Evolutionary conservation across 2,797 vertebrate genomes (phyloP), one percentile per base, ranked within the genome.

Genomic region (Paramormyrops hopkinsi): DNA sequence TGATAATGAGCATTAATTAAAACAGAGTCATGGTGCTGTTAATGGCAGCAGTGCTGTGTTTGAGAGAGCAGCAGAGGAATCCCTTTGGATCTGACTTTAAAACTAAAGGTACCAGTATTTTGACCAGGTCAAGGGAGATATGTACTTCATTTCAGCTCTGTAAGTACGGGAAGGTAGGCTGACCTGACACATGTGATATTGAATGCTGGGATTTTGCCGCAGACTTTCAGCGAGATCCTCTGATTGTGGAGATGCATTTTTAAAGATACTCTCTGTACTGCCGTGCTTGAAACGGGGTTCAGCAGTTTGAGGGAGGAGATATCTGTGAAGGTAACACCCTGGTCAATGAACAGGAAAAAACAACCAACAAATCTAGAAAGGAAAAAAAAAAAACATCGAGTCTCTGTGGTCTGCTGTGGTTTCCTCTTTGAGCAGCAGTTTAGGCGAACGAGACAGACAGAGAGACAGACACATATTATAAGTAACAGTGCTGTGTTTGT

Each of bases 181-280:
- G 92, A 96, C 96, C 95, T 96, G 91, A 90, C 88, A 90, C 96
- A 96, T 87, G 29, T 76, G 4, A 96, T 90, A 89, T 89, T 90
- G 92, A 93, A 93, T 0, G 90, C 86, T 12, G 96, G 92, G 88
- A 93, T 93, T 12, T 94, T 95, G 90, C 96, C 94, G 3, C 91
- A 84, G 1, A 94, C 94, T 90, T 8, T 89, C 17, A 96, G 92
- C 89, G 95, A 88, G 6, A 96, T 92, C 91, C 89, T 96, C 90
- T 96, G 95, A 85, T 92, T 88, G 22, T 22, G 91, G 50, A 91
- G 90, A 65, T 92, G 90, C 89, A 94, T 90, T 51, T 93, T 89
- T 87, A 96, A 89, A 19, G 92, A 17, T 7, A 96, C 37, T 90
- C 93, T 92, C 85, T 92, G 89, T 14, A 90, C 3, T 12, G 88